Evolutionary conservation across 2,797 vertebrate genomes (phyloP).

Genomic region (Ptychadena robeensis): DNA sequence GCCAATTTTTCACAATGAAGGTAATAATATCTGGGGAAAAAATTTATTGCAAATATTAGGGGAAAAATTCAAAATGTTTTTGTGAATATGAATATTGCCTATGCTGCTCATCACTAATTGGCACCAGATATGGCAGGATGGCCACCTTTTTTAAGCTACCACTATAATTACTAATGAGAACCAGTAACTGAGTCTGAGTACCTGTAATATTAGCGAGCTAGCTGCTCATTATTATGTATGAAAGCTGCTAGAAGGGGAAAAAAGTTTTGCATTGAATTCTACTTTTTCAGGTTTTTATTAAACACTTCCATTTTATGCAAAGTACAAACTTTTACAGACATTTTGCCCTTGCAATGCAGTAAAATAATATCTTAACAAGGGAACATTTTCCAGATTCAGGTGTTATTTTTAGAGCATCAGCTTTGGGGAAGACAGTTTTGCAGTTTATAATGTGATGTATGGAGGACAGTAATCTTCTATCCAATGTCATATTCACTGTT

Average conservation of each 20-base stretch:
- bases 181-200: no score
- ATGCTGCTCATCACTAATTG: no score
- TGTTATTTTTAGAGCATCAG: background rate
- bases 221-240: background rate
- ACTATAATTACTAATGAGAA: no score
- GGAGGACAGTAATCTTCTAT: constrained; percentile 3
- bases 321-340: background rate
- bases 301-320: background rate
- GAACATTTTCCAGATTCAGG: background rate
- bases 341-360: background rate
- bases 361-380: background rate
- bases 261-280: background rate
- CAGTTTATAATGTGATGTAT: constrained; percentile 10
- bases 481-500: constrained; percentile 27
- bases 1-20: no score
- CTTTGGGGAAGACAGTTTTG: background rate
- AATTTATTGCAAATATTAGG: no score
- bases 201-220: no score
- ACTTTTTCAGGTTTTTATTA: background rate
- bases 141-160: no score
- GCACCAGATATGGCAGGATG: background rate
- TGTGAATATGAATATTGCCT: no score
- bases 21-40: no score
- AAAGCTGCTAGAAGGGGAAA: no score
- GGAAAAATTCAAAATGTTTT: no score